Evolutionary conservation across 2,797 vertebrate genomes (phyloP), one percentile per base, ranked within the genome.

Genomic region (Sternotherus odoratus): DNA sequence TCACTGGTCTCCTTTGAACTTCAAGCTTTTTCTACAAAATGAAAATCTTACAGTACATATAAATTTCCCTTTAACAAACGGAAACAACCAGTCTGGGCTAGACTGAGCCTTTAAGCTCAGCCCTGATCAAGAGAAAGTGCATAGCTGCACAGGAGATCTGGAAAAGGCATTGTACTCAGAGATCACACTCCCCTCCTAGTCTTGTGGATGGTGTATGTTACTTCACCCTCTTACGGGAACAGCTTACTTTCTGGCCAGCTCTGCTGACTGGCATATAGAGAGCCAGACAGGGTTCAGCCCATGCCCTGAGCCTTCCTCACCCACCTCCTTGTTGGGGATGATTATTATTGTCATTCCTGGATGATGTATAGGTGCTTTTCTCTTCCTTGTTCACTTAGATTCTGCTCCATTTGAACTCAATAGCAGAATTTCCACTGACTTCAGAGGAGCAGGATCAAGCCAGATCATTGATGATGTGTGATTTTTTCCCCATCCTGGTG

Each of bases 331-430:
- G 8, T 16, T 80, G 12, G 1, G 3, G 24, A 3, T 11, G 74
- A 54, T 6, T 8, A 83, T 51, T 17, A 69, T 2, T 78, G 10
- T 51, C 26, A 8, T 11, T 72, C 23, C 66, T 69, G 36, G 10
- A 69, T 69, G 66, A 39, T 12, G n/a, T 36, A 69, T 36, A 69
- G 9, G 19, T 39, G 21, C 66, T 39, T 36, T 69, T 69, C 19
- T 72, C 39, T 79, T 86, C 39, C 39, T 54, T 79, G 88, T 49
- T 86, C 75, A 66, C 51, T 48, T 13, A 24, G 23, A 1, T 81
- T 1, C 48, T 1, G 1, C 5, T 88, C 43, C 43, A 12, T 24
- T n/a, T 36, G 36, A 21, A 56, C 0, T 0, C 3, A 43, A 6
- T 1, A 33, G 79, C 49, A 69, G 46, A 83, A 84, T 17, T 26